Percentiles rank a stretch among this genome's conserved stretches.
Conservation (phyloP, 2,888 invertebrate genomes). For the Agonopterix alstromeriana region DNA sequence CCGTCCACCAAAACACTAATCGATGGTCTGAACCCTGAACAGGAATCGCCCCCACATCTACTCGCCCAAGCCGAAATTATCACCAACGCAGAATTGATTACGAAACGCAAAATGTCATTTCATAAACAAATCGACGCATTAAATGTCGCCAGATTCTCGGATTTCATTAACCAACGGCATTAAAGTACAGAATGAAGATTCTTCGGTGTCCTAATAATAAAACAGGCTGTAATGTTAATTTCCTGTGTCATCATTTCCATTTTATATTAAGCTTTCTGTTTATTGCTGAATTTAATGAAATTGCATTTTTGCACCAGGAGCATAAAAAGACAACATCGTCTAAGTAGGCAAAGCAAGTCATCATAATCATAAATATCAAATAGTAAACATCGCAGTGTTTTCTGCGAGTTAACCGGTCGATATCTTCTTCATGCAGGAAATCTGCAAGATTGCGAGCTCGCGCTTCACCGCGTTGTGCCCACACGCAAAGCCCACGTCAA, state of each 20-base stretch:
- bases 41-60: conserved; percentile 66
- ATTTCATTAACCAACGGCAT: conserved; percentile 5
- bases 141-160: conserved; percentile 4
- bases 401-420: neutral
- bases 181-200: conserved; percentile 3
- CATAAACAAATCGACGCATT: conserved; percentile 33
- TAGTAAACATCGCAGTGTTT: too few relatives aligned
- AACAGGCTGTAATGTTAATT: neutral
- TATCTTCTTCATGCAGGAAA: conserved; percentile 3
- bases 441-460: conserved; percentile 1
- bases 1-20: conserved; percentile 42
- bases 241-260: too few relatives aligned
- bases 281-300: too few relatives aligned
- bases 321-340: too few relatives aligned
- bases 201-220: neutral
- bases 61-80: conserved; percentile 33
- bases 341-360: too few relatives aligned
- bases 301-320: too few relatives aligned
- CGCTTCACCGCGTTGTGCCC: conserved; percentile 6
- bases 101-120: conserved; percentile 41
- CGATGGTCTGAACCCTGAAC: conserved; percentile 61
- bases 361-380: too few relatives aligned
- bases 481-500: conserved; percentile 6
- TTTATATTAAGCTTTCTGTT: too few relatives aligned
- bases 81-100: conserved; percentile 35